Percentiles rank a stretch among this genome's conserved stretches.
These are phyloP conservation scores for Eristalis intricaria DNA, from an alignment of 2,888 invertebrate genomes.

Conservation along the genomic window DNA sequence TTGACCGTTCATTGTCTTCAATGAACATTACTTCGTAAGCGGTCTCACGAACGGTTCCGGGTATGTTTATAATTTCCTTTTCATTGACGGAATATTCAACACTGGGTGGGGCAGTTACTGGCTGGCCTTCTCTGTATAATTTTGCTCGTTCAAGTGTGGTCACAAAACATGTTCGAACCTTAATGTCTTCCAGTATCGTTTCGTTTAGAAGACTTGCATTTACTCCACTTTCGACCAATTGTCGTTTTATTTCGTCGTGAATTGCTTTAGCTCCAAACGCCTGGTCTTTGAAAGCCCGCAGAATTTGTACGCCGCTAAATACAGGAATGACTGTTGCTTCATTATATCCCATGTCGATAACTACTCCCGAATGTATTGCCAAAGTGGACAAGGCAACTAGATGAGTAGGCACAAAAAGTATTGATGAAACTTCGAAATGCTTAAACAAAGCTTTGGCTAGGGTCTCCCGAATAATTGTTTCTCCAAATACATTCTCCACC, in stretches of 20 bases:
- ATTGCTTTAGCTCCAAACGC: constrained; percentile 89
- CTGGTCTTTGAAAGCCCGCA: constrained; percentile 91
- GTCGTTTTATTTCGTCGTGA: constrained; percentile 84
- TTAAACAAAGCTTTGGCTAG: constrained; percentile 95
- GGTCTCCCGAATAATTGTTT: constrained; percentile 91
- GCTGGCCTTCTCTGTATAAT: constrained; percentile 81
- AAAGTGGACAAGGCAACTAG: constrained; percentile 91
- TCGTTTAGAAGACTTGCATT: constrained; percentile 81
- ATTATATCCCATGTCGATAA: constrained; percentile 93
- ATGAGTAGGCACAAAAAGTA: constrained; percentile 92
- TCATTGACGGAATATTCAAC: constrained; percentile 87
- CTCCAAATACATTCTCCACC: constrained; percentile 93
- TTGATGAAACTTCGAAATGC: constrained; percentile 94
- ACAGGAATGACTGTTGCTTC: constrained; percentile 93
- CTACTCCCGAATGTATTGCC: constrained; percentile 90
- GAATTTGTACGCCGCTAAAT: constrained; percentile 92
- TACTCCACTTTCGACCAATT: constrained; percentile 82
- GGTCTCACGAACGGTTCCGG: constrained; percentile 89
- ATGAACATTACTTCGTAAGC: constrained; percentile 93
- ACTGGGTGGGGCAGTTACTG: constrained; percentile 83
- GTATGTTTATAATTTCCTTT: constrained; percentile 84
- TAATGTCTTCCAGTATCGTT: constrained; percentile 88
- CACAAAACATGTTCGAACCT: constrained; percentile 94
- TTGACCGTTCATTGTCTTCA: constrained; percentile 90
- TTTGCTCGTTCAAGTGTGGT: constrained; percentile 87